Conservation (phyloP, 2,797 vertebrate genomes). For the Mycteria americana region DNA sequence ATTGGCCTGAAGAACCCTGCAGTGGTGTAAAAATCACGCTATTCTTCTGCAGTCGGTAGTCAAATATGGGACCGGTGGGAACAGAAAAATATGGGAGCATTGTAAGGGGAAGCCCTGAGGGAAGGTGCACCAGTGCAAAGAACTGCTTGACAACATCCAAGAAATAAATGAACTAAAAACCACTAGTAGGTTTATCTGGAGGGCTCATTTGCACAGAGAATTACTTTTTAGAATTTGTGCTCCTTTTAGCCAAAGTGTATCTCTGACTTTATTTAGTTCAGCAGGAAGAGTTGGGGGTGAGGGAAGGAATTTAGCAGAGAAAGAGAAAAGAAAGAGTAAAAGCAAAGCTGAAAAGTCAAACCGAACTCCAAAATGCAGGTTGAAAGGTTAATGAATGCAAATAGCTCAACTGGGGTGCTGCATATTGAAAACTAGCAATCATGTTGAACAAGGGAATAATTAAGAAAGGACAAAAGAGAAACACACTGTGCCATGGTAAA, state of each 20-base stretch:
- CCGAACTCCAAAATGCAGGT: background rate
- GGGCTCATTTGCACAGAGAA: background rate
- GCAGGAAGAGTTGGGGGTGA: background rate
- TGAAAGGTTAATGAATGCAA: constrained; percentile 42
- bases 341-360: background rate
- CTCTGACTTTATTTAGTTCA: background rate
- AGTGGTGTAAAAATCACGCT: background rate
- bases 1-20: background rate
- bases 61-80: background rate
- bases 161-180: background rate
- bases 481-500: background rate
- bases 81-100: background rate
- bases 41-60: background rate
- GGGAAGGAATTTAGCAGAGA: background rate
- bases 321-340: background rate
- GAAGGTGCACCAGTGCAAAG: background rate
- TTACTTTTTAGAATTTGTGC: background rate
- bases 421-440: constrained; percentile 27
- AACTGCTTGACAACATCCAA: background rate
- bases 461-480: background rate
- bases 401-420: background rate
- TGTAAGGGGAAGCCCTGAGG: background rate
- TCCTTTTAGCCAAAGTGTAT: background rate
- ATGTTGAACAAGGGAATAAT: constrained; percentile 5
- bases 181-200: background rate